These are phyloP conservation scores for Phainopepla nitens DNA, from an alignment of 2,113 vertebrate species.

Conservation along the genomic window DNA sequence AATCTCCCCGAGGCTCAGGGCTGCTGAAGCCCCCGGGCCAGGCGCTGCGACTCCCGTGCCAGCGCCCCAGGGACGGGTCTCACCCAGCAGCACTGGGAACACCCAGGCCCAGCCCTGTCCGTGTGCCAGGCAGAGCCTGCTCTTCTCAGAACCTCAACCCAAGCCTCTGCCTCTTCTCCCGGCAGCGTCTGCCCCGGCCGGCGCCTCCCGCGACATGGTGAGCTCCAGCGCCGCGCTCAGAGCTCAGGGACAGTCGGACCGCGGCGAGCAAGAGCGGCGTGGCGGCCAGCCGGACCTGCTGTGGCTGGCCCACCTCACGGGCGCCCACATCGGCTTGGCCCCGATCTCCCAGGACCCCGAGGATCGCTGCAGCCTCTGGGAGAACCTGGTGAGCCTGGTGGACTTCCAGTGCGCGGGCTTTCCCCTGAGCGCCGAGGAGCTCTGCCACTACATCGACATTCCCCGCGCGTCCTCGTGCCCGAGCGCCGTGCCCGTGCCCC, in stretches of 20 bases:
- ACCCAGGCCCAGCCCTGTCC: background rate
- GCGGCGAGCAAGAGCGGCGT: slow-evolving; percentile 28
- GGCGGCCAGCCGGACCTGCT: slow-evolving; percentile 88
- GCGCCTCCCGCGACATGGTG: background rate
- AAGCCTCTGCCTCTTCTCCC: background rate
- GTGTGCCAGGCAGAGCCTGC: fast-evolving
- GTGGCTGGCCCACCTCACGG: slow-evolving; percentile 91
- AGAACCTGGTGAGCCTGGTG: background rate
- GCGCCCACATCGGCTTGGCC: slow-evolving; percentile 69
- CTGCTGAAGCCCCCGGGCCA: background rate
- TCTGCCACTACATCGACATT: slow-evolving; percentile 76
- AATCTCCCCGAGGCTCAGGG: background rate
- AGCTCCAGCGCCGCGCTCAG: background rate
- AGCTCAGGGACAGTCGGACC: fast-evolving
- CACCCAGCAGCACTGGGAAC: background rate
- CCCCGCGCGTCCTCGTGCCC: slow-evolving; percentile 76
- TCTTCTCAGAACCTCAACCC: background rate
- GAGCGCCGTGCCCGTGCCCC: background rate
- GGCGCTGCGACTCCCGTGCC: fast-evolving
- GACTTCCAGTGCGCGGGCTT: slow-evolving; percentile 74
- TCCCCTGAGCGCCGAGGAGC: slow-evolving; percentile 81
- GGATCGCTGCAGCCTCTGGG: slow-evolving; percentile 61
- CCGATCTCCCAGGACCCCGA: slow-evolving; percentile 64
- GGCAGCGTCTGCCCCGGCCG: background rate
- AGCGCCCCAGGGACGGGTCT: background rate